A percentile compares a stretch with the other conserved stretches of the same genome.
These are phyloP conservation scores for Podarcis muralis DNA, from an alignment of 2,113 vertebrate genomes.

Conservation along the genomic window DNA sequence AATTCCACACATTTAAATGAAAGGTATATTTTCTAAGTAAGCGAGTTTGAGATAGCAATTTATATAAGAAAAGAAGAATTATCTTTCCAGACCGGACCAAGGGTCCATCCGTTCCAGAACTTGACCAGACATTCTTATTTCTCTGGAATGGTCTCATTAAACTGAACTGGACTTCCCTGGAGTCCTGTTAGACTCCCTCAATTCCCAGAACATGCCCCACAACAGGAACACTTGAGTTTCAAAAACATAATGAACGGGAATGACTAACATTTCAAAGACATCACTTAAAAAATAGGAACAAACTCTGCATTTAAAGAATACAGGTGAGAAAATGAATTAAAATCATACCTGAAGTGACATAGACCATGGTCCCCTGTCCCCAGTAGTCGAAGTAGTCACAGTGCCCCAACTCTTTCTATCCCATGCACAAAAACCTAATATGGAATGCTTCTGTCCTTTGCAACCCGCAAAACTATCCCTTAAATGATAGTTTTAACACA, in stretches of 20 bases:
- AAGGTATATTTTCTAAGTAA: neutral
- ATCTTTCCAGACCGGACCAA: neutral
- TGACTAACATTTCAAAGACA: neutral
- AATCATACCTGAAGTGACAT: conserved; percentile 13
- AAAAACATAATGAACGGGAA: neutral
- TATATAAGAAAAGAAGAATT: neutral
- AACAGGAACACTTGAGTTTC: neutral
- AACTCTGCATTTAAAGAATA: neutral
- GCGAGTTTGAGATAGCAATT: neutral
- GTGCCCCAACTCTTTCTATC: neutral
- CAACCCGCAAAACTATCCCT: neutral
- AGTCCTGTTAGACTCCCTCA: neutral
- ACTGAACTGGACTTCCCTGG: neutral
- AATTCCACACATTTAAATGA: neutral
- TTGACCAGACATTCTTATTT: neutral
- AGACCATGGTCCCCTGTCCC: neutral
- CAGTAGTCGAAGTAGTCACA: conserved; percentile 22
- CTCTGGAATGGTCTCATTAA: neutral
- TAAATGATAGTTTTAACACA: neutral
- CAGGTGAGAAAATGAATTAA: neutral
- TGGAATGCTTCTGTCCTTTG: neutral
- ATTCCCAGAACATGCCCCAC: neutral
- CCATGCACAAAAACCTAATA: conserved; percentile 20
- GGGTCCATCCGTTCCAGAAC: too few species aligned
- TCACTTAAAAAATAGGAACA: neutral